Conservation (phyloP, 1,140 invertebrate genomes). For the Penaeus japonicus region DNA sequence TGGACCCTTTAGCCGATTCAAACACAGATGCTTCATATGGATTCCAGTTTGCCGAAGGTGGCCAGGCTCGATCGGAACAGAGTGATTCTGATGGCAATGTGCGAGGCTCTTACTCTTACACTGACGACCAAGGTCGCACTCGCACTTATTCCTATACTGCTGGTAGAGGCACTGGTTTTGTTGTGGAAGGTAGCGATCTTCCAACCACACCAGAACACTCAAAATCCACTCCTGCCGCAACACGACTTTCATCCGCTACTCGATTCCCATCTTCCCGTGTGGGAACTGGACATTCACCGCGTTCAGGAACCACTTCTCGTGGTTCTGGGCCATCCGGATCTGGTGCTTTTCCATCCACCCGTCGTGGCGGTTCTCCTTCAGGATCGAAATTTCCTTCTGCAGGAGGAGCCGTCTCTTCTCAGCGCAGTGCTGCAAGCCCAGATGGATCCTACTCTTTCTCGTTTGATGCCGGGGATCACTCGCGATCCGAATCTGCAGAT, state of each 20-base stretch:
- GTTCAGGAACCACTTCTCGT: too few species aligned
- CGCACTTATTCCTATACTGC: slow-evolving; percentile 47
- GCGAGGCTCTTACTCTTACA: slow-evolving; percentile 62
- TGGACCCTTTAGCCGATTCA: slow-evolving; percentile 40
- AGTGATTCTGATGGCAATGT: slow-evolving; percentile 61
- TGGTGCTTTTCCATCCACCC: too few species aligned
- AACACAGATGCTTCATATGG: slow-evolving; percentile 57
- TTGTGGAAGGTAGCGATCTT: slow-evolving; percentile 43
- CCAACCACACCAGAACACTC: slow-evolving; percentile 21
- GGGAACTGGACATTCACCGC: too few species aligned
- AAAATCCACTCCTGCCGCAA: slow-evolving; percentile 18
- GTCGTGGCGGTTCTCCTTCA: background rate
- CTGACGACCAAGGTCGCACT: slow-evolving; percentile 57
- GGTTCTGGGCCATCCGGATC: too few species aligned
- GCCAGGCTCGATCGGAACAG: slow-evolving; percentile 57
- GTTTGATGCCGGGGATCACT: slow-evolving; percentile 59
- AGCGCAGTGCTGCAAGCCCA: background rate
- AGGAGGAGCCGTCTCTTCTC: background rate
- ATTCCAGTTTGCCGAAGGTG: slow-evolving; percentile 59
- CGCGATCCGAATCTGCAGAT: slow-evolving; percentile 47
- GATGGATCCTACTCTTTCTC: slow-evolving; percentile 55
- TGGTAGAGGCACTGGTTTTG: slow-evolving; percentile 49
- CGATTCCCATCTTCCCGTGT: too few species aligned
- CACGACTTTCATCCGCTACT: background rate
- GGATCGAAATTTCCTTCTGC: background rate